phyloP scores from a whole-genome alignment of 1,140 invertebrate genomes.

The Drosophila santomea region DNA sequence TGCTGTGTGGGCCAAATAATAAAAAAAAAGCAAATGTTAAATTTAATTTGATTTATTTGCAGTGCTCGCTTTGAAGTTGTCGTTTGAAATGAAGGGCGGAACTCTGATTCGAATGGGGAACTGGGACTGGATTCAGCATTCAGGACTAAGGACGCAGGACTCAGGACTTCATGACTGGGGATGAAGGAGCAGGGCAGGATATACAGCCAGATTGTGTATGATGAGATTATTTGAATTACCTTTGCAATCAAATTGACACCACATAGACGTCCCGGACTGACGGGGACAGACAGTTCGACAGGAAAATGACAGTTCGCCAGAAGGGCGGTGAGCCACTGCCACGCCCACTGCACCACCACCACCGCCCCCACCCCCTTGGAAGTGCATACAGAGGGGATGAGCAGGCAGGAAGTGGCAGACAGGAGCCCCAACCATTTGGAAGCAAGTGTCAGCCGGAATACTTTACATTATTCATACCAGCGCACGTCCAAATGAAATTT shows the following conservation, averaged over 20 bases:
- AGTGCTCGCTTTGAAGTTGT: constrained; percentile 42
- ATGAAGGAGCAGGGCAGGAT: constrained; percentile 4
- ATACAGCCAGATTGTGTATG: constrained; percentile 51
- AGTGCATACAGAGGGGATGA: neutral
- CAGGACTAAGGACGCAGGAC: neutral
- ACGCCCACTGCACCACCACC: neutral
- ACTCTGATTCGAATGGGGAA: neutral
- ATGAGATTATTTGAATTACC: constrained; percentile 80
- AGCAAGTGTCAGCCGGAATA: constrained; percentile 36
- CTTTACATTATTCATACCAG: constrained; percentile 27
- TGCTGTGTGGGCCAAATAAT: neutral
- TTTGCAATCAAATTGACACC: constrained; percentile 80
- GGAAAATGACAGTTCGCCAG: constrained; percentile 42
- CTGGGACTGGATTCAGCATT: neutral
- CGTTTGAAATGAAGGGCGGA: neutral
- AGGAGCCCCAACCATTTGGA: neutral
- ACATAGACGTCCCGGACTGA: constrained; percentile 62
- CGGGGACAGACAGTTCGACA: constrained; percentile 48
- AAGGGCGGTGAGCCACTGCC: neutral
- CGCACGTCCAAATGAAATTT: constrained; percentile 47
- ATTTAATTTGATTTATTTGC: constrained; percentile 50
- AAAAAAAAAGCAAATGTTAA: constrained; percentile 26
- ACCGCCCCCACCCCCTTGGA: neutral
- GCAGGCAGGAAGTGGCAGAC: constrained; percentile 11
- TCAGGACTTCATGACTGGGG: neutral